These are phyloP conservation scores for Automeris io DNA, from an alignment of 2,888 invertebrate species.

Conservation along the genomic window DNA sequence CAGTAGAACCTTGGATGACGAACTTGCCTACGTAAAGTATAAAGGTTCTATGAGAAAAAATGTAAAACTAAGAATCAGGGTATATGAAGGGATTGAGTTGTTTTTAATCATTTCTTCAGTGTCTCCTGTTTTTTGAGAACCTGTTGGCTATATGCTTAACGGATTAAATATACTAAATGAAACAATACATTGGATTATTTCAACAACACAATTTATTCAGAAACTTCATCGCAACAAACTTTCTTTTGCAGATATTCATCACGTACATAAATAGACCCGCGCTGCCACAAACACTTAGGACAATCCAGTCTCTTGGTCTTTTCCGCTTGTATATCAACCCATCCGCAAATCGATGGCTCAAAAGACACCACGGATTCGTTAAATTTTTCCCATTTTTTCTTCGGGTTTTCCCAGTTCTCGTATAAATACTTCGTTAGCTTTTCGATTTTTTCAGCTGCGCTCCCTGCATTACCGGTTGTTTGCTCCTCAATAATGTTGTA, in stretches of 20 bases:
- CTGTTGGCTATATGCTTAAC: too few relatives aligned
- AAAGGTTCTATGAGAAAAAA: too few relatives aligned
- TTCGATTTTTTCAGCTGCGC: conserved; percentile 68
- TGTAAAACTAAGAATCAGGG: too few relatives aligned
- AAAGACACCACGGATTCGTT: conserved; percentile 18
- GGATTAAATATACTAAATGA: too few relatives aligned
- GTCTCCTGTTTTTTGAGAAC: too few relatives aligned
- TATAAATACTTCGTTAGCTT: conserved; percentile 66
- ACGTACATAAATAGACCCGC: conserved; percentile 56
- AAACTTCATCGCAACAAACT: conserved; percentile 35
- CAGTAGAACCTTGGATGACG: too few relatives aligned
- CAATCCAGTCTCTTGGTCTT: conserved; percentile 30
- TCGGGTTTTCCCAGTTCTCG: conserved; percentile 29
- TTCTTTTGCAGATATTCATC: conserved; percentile 44
- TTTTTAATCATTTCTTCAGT: too few relatives aligned
- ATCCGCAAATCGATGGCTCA: conserved; percentile 26
- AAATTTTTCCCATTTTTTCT: conserved; percentile 61
- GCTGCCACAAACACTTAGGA: conserved; percentile 71
- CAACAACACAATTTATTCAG: conserved; percentile 48
- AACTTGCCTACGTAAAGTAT: too few relatives aligned
- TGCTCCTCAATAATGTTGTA: conserved; percentile 30
- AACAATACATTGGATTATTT: conserved; percentile 3
- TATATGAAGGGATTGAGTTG: too few relatives aligned
- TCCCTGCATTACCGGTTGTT: conserved; percentile 29
- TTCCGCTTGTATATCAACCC: conserved; percentile 41